Percentiles rank a stretch among this genome's conserved stretches.
Evolutionary conservation across 2,888 invertebrate genomes (phyloP).

Genomic region (Sialis lutaria): DNA sequence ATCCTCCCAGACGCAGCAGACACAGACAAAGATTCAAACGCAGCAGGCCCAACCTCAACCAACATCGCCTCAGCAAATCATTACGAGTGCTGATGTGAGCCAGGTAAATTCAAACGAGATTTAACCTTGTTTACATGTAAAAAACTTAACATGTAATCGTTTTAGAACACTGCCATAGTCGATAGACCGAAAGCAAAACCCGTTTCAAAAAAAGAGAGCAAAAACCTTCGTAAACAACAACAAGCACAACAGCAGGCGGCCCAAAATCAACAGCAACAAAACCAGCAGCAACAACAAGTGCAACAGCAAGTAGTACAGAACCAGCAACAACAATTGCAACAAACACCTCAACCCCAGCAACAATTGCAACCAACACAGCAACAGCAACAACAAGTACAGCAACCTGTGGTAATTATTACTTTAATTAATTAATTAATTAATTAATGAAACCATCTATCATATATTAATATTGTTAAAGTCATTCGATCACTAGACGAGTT

Average conservation of each 20-base stretch:
- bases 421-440: no score
- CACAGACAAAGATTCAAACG: constrained; percentile 7
- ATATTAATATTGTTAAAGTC: no score
- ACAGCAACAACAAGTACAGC: constrained; percentile 31
- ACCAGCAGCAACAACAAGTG: constrained; percentile 16
- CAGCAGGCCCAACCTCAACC: constrained; percentile 19
- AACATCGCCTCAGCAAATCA: constrained; percentile 19
- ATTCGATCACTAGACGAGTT: no score
- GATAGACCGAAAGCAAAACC: constrained; percentile 73
- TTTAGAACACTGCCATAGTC: constrained; percentile 55
- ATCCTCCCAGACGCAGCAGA: constrained; percentile 16
- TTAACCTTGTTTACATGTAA: background rate
- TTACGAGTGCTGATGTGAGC: constrained; percentile 34
- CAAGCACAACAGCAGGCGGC: constrained; percentile 20
- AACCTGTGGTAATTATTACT: constrained; percentile 12
- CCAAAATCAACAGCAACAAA: constrained; percentile 25
- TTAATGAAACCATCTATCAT: no score
- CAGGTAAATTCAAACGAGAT: constrained; percentile 20
- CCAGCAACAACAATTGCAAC: constrained; percentile 21
- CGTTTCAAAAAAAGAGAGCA: constrained; percentile 62
- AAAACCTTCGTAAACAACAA: constrained; percentile 45
- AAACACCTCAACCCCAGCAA: constrained; percentile 27
- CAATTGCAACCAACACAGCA: constrained; percentile 30
- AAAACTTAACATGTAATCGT: background rate
- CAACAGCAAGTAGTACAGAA: constrained; percentile 14